These are phyloP conservation scores for Pseudolaguvia tuberculata DNA, from an alignment of 2,113 vertebrate species.

Conservation along the genomic window DNA sequence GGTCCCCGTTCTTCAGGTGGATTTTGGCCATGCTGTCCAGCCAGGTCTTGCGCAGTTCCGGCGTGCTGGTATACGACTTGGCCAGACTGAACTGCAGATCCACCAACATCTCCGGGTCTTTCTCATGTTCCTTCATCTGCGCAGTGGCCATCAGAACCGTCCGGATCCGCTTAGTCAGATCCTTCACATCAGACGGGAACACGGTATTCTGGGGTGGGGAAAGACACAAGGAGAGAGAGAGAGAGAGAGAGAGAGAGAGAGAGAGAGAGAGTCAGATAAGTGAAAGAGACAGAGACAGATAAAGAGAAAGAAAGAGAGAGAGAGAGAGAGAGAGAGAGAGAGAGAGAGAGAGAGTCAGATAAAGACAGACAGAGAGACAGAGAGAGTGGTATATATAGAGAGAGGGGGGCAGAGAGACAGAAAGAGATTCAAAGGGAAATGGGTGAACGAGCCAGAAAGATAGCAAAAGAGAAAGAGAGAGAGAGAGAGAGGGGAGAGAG, in stretches of 20 bases:
- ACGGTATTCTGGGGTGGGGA: constrained; percentile 77
- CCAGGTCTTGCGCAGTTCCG: constrained; percentile 95
- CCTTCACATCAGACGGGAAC: constrained; percentile 92
- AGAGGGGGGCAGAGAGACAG: too few species aligned
- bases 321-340: not conserved
- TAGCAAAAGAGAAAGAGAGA: too few species aligned
- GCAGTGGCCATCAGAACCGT: constrained; percentile 97
- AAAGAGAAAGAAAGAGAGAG: too few species aligned
- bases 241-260: constrained; percentile 7
- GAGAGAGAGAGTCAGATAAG: not conserved
- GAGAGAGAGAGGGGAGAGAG: too few species aligned
- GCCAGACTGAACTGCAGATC: constrained; percentile 97
- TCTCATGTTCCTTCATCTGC: constrained; percentile 98
- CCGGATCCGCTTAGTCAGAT: constrained; percentile 92
- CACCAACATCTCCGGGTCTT: constrained; percentile 96
- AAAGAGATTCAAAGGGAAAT: too few species aligned
- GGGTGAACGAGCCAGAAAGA: too few species aligned
- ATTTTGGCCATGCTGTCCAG: constrained; percentile 98
- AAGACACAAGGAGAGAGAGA: not conserved
- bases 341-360: too few species aligned
- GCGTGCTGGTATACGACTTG: constrained; percentile 96
- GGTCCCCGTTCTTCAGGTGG: constrained; percentile 91
- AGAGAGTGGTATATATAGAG: too few species aligned
- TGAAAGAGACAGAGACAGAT: not conserved
- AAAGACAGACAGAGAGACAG: not conserved